phyloP scores from a whole-genome alignment of 2,113 vertebrate genomes.

The Tachycineta bicolor region DNA sequence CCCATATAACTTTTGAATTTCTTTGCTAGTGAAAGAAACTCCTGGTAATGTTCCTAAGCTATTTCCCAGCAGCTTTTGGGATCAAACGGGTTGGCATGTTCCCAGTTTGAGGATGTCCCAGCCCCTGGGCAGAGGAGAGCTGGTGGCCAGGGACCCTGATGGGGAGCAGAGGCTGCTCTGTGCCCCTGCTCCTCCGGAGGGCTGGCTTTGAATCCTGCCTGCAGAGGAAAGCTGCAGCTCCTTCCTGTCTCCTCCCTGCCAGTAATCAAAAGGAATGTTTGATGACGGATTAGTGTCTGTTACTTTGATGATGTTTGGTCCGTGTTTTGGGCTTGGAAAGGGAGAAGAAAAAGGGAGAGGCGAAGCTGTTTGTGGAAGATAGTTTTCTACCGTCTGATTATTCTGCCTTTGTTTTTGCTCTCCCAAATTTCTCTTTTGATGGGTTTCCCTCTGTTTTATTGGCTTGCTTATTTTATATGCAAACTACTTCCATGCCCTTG shows the following conservation, averaged over 20 bases:
- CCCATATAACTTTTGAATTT: not conserved
- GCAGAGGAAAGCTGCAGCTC: not conserved
- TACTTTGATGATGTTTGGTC: not conserved
- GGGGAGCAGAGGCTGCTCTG: rapidly evolving
- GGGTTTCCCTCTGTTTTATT: not conserved
- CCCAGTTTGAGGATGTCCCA: not conserved
- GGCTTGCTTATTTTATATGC: not conserved
- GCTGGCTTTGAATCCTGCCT: not conserved
- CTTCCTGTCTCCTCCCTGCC: not conserved
- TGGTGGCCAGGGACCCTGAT: not conserved
- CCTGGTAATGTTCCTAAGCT: not conserved
- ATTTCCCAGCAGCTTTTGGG: not conserved
- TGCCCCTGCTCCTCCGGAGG: not conserved
- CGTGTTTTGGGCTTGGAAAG: not conserved
- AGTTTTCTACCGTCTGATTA: not conserved
- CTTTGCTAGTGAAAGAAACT: not conserved
- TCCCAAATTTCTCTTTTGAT: not conserved
- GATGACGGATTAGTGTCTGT: not conserved
- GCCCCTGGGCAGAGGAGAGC: not conserved
- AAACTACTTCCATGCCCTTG: not conserved
- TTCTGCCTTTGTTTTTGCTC: not conserved
- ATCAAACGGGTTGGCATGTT: not conserved
- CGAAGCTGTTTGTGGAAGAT: not conserved
- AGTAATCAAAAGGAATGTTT: not conserved
- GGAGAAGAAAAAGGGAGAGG: not conserved